Percentiles rank a stretch among this genome's conserved stretches.
Evolutionary conservation across 2,888 invertebrate species (phyloP).

Genomic region (Chrysotoxum bicinctum): DNA sequence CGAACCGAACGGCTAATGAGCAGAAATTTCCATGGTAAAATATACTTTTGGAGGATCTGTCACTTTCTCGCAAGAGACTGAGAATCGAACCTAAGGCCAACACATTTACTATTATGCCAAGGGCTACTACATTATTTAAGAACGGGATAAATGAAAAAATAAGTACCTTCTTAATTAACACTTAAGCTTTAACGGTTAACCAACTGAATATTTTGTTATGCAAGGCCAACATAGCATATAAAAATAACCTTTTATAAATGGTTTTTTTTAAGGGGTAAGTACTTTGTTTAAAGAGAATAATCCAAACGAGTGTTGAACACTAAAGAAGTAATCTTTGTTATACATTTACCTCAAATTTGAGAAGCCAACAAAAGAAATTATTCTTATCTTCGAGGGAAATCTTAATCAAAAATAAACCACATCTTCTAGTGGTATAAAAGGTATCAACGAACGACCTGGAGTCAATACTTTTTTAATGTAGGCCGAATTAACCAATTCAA

Average conservation of each 20-base stretch:
- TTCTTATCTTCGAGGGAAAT: constrained; percentile 40
- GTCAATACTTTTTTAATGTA: constrained; percentile 3
- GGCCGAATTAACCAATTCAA: not conserved
- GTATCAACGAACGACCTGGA: not conserved
- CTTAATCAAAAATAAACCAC: constrained; percentile 40
- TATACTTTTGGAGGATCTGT: no score
- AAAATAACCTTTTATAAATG: not conserved
- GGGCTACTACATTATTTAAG: no score
- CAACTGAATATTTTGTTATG: not conserved
- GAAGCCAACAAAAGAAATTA: constrained; percentile 28
- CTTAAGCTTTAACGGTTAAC: not conserved
- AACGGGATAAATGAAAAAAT: not conserved
- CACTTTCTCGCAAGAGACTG: no score
- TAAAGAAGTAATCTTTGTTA: not conserved
- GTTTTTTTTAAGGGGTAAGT: not conserved
- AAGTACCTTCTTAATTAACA: not conserved
- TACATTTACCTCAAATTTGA: not conserved
- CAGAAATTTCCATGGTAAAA: no score
- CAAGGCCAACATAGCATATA: not conserved
- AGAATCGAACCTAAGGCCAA: no score
- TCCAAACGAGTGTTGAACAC: not conserved
- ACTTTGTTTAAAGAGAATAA: not conserved
- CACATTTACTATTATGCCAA: no score
- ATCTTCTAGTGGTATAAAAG: not conserved
- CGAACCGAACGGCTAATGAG: no score